Evolutionary conservation across 2,797 vertebrate species (phyloP), one percentile per base, ranked within the genome.

Genomic region (Ctenosaura bakeri): DNA sequence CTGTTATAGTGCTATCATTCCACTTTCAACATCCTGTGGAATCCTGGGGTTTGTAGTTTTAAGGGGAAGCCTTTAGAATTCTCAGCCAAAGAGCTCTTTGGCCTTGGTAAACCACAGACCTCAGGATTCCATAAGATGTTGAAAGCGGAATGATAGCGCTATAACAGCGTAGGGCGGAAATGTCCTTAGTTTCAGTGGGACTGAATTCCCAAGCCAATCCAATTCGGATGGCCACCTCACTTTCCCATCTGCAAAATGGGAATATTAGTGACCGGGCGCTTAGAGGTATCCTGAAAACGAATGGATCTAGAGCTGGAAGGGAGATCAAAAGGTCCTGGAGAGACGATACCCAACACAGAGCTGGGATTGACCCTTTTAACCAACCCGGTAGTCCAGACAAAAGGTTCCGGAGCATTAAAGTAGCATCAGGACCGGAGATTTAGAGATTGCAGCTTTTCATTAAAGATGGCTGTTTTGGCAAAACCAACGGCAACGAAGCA

Each of bases 401-500:
- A 32, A 42, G 35, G 52, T 38, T 76, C 32, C 59, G 6, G 73
- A 89, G 56, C 12, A 88, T 52, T 1, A 59, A 85, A 91, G 80
- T 86, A 1, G 35, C 64, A 90, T 92, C 94, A 91, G 32, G 50
- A 80, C 78, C 64, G n/a, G 35, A 84, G 83, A 77, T 94, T 93
- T 92, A 88, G 4, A 86, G 62, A 87, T 54, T 89, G 81, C 35
- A 88, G 62, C 12, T 94, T 96, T 95, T 94, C 95, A 94, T 94
- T 94, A 94, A 95, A 95, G 87, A 94, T 94, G 94, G 95, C 94
- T 93, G 83, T 83, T 86, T 50, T 91, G 94, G 94, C 92, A 88
- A 90, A 94, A 95, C 96, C 95, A 96, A 95, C 94, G 94, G 93
- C 93, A 86, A 90, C 0, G 90, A 95, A 95, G 94, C 90, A 90